phyloP scores from a whole-genome alignment of 1,140 invertebrate species.

The Melitaea cinxia region DNA sequence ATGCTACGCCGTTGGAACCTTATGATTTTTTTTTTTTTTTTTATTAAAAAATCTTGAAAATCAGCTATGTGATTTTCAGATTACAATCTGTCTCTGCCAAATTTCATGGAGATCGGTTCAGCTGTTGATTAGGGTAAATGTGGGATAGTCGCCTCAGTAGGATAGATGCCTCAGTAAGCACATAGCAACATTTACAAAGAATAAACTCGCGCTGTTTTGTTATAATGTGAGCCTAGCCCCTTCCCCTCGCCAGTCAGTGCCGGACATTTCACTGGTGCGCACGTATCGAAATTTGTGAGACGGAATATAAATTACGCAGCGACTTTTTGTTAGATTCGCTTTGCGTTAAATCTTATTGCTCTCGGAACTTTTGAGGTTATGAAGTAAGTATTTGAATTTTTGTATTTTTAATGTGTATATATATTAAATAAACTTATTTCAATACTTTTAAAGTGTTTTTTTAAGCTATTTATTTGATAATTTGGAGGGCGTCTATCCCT shows the following conservation, averaged over 20 bases:
- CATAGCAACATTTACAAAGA: background rate
- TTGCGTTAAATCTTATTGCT: background rate
- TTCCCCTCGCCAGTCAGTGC: background rate
- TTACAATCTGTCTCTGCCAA: too few relatives aligned
- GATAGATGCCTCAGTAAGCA: background rate
- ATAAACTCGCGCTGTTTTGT: background rate
- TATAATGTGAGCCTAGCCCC: background rate
- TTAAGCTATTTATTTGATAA: background rate
- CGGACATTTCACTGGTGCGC: background rate
- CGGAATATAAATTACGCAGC: background rate
- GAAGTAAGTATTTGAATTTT: background rate
- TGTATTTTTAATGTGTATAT: background rate
- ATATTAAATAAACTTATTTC: background rate
- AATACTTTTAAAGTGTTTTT: background rate
- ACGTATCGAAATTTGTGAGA: background rate
- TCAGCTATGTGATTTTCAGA: too few relatives aligned
- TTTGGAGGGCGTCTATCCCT: background rate
- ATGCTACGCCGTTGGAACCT: too few relatives aligned
- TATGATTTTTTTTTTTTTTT: too few relatives aligned
- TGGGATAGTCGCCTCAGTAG: conserved; percentile 3
- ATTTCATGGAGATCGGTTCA: too few relatives aligned
- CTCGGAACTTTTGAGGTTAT: background rate
- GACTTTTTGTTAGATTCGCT: background rate
- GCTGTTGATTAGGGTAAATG: conserved; percentile 5
- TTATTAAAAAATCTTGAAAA: too few relatives aligned